These are phyloP conservation scores for Drosophila kanekoi DNA, from an alignment of 2,888 invertebrate species.

Conservation along the genomic window DNA sequence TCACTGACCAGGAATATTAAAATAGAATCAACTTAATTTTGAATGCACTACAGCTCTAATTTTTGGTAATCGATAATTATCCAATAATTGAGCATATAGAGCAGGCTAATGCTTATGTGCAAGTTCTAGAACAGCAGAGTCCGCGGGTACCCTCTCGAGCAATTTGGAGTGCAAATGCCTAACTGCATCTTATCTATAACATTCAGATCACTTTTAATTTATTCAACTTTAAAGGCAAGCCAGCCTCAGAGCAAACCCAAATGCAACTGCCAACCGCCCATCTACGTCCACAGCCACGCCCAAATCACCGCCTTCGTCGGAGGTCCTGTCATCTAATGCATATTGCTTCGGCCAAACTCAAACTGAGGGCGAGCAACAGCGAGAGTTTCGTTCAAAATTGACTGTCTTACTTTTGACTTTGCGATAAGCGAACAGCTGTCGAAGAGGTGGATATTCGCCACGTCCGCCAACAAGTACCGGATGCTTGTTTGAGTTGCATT, in stretches of 20 bases:
- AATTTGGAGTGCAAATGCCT: slow-evolving; percentile 13
- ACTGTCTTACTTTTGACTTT: slow-evolving; percentile 67
- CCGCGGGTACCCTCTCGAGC: slow-evolving; percentile 16
- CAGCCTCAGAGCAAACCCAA: slow-evolving; percentile 4
- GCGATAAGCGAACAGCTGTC: slow-evolving; percentile 38
- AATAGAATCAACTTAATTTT: no score
- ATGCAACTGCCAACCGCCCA: slow-evolving; percentile 9
- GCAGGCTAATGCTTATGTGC: no score
- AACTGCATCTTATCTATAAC: slow-evolving; percentile 20
- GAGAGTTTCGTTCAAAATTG: slow-evolving; percentile 57
- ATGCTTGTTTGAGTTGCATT: slow-evolving; percentile 65
- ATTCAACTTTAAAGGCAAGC: slow-evolving; percentile 31
- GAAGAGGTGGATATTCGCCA: slow-evolving; percentile 5
- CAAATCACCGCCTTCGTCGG: not conserved
- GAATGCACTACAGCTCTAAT: no score
- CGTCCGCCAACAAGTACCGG: slow-evolving; percentile 25
- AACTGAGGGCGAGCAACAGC: slow-evolving; percentile 14
- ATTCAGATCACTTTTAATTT: slow-evolving; percentile 64
- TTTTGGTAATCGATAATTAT: no score
- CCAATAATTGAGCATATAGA: no score
- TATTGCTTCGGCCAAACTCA: slow-evolving; percentile 61
- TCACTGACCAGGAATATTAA: no score
- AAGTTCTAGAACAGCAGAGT: not conserved
- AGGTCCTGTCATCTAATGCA: slow-evolving; percentile 47
- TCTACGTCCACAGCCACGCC: slow-evolving; percentile 1